These are phyloP conservation scores for Enteromius fasciolatus DNA, from an alignment of 2,797 vertebrate species.

Conservation along the genomic window DNA sequence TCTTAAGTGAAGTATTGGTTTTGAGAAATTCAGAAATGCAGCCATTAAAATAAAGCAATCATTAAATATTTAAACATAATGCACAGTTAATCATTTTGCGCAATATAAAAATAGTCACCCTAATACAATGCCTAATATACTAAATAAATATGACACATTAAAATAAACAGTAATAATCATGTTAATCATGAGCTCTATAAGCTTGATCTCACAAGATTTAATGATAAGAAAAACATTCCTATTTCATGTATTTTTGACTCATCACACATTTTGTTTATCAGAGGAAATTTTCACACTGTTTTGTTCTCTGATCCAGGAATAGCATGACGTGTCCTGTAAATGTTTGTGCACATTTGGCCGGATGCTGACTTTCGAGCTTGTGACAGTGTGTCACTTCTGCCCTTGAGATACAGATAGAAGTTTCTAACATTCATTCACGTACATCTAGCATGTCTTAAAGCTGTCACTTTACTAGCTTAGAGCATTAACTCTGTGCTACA, in stretches of 20 bases:
- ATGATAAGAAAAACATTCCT: not conserved
- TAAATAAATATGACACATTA: not conserved
- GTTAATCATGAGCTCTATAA: not conserved
- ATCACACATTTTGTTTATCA: conserved; percentile 3
- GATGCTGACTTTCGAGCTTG: not conserved
- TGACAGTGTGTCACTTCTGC: conserved; percentile 7
- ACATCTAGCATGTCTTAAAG: not conserved
- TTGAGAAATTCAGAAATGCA: not conserved
- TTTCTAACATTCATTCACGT: not conserved
- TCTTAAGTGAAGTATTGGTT: not conserved
- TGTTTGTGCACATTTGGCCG: not conserved
- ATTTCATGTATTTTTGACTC: not conserved
- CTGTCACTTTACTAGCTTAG: not conserved
- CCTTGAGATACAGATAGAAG: conserved; percentile 37
- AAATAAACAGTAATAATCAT: no score
- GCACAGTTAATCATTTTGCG: not conserved
- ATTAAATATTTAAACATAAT: not conserved
- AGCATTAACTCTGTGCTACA: not conserved
- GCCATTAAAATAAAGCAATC: not conserved
- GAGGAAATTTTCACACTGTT: not conserved
- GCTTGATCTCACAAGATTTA: not conserved
- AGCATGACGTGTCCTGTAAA: conserved; percentile 19
- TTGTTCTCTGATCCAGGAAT: conserved; percentile 19
- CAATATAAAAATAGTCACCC: not conserved
- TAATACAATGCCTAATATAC: not conserved